Percentiles rank a stretch among this genome's conserved stretches.
Evolutionary conservation across 2,797 vertebrate species (phyloP).

Genomic region (Cirrhinus molitorella): DNA sequence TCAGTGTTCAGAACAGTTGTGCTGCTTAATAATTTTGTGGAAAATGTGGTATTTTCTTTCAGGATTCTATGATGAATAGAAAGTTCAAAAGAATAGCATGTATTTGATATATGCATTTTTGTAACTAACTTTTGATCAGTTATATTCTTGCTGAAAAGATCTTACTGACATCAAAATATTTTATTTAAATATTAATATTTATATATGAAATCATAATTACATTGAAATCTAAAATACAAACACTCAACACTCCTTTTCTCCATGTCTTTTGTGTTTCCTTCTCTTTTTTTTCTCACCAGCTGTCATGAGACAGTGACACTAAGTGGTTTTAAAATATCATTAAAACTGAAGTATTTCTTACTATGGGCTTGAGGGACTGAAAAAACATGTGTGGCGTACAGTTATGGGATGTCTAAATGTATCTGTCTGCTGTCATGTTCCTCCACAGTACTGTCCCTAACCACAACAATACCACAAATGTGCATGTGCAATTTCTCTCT

Average conservation of each 20-base stretch:
- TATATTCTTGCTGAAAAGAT: neutral
- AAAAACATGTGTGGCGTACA: neutral
- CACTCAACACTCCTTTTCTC: neutral
- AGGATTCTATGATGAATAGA: neutral
- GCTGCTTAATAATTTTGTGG: neutral
- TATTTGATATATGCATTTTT: neutral
- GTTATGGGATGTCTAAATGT: constrained; percentile 1
- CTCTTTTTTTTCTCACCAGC: constrained; percentile 12
- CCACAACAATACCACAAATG: constrained; percentile 32
- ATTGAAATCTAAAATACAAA: neutral
- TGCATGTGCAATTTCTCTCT: neutral
- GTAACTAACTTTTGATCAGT: neutral
- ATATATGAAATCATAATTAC: neutral
- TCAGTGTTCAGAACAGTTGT: neutral
- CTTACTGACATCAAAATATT: neutral
- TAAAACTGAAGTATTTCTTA: constrained; percentile 28
- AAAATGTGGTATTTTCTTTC: neutral
- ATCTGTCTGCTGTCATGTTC: constrained; percentile 24
- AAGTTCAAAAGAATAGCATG: neutral
- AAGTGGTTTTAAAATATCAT: constrained; percentile 45
- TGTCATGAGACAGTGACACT: constrained; percentile 38
- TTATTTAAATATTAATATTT: neutral
- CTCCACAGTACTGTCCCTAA: constrained; percentile 35
- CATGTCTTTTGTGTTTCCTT: neutral
- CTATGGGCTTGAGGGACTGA: neutral